A percentile compares a stretch with the other conserved stretches of the same genome.
Conservation (phyloP, 1,140 invertebrate genomes). For the Drosophila parvula region DNA sequence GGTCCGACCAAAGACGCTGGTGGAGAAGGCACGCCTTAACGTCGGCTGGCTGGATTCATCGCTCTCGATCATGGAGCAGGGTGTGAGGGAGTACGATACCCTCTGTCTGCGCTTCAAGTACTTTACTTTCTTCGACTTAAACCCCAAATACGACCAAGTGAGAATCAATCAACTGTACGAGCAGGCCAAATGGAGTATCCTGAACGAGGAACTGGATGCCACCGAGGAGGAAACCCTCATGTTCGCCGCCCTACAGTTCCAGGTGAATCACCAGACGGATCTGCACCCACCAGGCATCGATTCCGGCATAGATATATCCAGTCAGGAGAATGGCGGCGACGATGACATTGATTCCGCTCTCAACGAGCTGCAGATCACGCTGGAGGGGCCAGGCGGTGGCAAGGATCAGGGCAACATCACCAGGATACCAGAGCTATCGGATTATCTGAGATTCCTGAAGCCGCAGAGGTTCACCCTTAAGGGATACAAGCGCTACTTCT, state of each 20-base stretch:
- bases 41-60: constrained; percentile 99
- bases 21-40: constrained; percentile 98
- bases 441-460: constrained; percentile 93
- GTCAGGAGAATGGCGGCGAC: constrained; percentile 78
- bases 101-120: constrained; percentile 94
- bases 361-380: constrained; percentile 93
- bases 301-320: constrained; percentile 67
- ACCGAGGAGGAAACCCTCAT: constrained; percentile 99
- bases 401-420: constrained; percentile 89
- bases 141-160: constrained; percentile 96
- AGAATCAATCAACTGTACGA: constrained; percentile 99
- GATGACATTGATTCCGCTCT: constrained; percentile 95
- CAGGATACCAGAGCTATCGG: constrained; percentile 94
- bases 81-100: constrained; percentile 96
- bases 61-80: constrained; percentile 99
- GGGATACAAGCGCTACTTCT: constrained; percentile 94
- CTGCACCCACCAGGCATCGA: constrained; percentile 87
- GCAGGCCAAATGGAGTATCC: constrained; percentile 98
- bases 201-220: constrained; percentile 99
- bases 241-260: constrained; percentile 98
- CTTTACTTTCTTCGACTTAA: constrained; percentile 97
- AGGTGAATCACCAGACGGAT: constrained; percentile 95
- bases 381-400: constrained; percentile 89
- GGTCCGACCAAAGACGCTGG: constrained; percentile 93
- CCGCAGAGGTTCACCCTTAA: constrained; percentile 96